Evolutionary conservation across 2,888 invertebrate species (phyloP).

Genomic region (Sphaeridia pumilis): DNA sequence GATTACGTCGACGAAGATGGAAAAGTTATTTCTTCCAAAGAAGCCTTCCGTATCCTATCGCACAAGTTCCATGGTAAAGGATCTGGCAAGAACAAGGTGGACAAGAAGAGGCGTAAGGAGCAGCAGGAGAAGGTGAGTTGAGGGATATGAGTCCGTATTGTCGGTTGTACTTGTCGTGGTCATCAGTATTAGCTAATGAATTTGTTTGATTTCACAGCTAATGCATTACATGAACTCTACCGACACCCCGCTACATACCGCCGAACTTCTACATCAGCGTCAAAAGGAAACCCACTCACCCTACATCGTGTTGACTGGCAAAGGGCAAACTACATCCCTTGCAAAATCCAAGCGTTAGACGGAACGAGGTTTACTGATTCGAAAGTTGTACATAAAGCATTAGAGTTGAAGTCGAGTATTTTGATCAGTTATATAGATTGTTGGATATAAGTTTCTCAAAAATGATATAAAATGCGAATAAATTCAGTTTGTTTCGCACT

Average conservation of each 20-base stretch:
- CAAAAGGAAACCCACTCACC: conserved; percentile 89
- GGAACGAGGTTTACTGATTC: too few relatives aligned
- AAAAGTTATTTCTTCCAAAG: conserved; percentile 79
- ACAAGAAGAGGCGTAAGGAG: conserved; percentile 87
- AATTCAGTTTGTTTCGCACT: too few relatives aligned
- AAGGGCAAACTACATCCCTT: conserved; percentile 37
- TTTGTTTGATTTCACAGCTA: conserved; percentile 45
- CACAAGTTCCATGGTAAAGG: conserved; percentile 99
- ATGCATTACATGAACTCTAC: conserved; percentile 98
- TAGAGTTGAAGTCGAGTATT: too few relatives aligned
- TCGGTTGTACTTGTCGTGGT: background rate
- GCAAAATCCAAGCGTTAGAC: conserved; percentile 14
- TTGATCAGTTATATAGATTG: too few relatives aligned
- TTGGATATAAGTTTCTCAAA: too few relatives aligned
- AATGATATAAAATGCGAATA: too few relatives aligned
- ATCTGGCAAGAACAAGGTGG: conserved; percentile 94
- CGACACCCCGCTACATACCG: conserved; percentile 90
- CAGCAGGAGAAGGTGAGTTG: conserved; percentile 70
- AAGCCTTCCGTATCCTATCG: conserved; percentile 80
- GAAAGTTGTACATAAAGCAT: too few relatives aligned
- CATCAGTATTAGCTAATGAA: conserved; percentile 5
- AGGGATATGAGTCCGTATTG: background rate
- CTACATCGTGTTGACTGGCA: conserved; percentile 83
- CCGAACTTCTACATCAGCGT: conserved; percentile 87
- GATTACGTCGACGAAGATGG: conserved; percentile 98